phyloP scores from a whole-genome alignment of 2,113 vertebrate species.

The Rallus limicola region DNA sequence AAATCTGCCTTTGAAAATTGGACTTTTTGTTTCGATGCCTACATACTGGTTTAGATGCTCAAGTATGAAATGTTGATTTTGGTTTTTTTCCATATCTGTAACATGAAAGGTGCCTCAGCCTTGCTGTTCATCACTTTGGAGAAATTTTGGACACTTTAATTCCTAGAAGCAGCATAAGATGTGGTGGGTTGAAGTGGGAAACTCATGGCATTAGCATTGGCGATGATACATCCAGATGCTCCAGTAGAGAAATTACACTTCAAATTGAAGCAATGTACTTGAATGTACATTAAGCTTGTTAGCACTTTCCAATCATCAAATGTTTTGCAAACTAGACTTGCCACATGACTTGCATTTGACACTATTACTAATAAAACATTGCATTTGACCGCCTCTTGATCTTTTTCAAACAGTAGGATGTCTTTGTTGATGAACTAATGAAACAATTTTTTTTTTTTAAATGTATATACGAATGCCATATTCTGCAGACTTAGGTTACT shows the following conservation, averaged over 20 bases:
- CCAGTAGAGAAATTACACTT: neutral
- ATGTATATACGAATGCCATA: neutral
- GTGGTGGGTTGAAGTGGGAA: neutral
- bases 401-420: neutral
- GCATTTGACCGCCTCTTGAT: neutral
- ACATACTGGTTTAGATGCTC: neutral
- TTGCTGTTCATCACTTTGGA: neutral
- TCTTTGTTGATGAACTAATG: neutral
- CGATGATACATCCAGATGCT: neutral
- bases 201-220: neutral
- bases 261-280: conserved; percentile 33
- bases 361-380: conserved; percentile 12
- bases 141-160: neutral
- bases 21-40: neutral
- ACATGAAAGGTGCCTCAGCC: neutral
- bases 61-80: neutral
- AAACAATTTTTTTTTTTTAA: neutral
- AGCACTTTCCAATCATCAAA: conserved; percentile 18
- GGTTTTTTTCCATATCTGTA: neutral
- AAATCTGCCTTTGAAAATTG: neutral
- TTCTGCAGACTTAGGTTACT: neutral
- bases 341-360: conserved; percentile 21
- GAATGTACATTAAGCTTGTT: conserved; percentile 1
- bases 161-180: neutral
- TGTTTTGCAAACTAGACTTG: neutral